Evolutionary conservation across 2,888 invertebrate species (phyloP), one percentile per base, ranked within the genome.

Genomic region (Ectemnius continuus): DNA sequence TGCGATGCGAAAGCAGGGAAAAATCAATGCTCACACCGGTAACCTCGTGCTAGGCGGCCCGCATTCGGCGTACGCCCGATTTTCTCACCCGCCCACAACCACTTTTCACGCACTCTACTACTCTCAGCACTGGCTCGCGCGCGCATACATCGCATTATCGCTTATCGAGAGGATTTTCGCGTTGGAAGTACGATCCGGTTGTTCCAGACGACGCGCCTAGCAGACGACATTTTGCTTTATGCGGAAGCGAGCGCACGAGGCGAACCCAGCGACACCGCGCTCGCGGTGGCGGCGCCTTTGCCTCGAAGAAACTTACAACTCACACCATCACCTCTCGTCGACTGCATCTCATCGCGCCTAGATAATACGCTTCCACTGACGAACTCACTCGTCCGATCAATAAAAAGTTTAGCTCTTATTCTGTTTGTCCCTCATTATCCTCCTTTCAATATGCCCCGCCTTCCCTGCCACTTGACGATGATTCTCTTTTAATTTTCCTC

Each of bases 151-250:
- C 61, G 70, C 73, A 80, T 78, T 81, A 81, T 80, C 81, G 76
- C 81, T 82, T 84, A 84, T 86, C 82, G 83, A 84, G 81, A 78
- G 83, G 76, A 86, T 85, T 86, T 85, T 85, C 84, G 76, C 86
- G 83, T 88, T 86, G 84, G 86, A 80, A 85, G 85, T 81, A 79
- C 84, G 81, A 84, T 86, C 87, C 88, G 88, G 87, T 88, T 36
- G 36, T 36, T 86, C 83, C 85, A 83, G 85, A 88, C 89, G 88
- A 89, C 88, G 88, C 88, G 88, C 84, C 84, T 86, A 87, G 89
- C 88, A 88, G 89, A 89, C 89, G 89, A 89, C 89, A 89, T 89
- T 88, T 89, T 89, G 85, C 78, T 76, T 83, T 66, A 14, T 57
- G 74, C 85, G 87, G 82, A 71, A 20, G 56, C 57, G 26, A 18